phyloP scores from a whole-genome alignment of 1,140 invertebrate genomes.

The Leptinotarsa undecemlineata region DNA sequence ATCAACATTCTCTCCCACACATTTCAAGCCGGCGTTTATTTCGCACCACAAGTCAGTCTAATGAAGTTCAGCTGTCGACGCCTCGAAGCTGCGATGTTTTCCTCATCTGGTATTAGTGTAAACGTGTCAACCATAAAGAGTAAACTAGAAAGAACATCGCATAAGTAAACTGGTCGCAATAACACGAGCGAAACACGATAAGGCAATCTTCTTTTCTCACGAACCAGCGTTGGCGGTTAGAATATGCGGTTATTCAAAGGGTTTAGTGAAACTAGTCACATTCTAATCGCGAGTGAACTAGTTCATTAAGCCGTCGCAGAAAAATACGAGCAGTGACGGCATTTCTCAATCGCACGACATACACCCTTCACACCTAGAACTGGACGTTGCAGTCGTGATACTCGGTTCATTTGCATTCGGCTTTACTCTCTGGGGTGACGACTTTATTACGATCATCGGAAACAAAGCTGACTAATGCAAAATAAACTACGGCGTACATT shows the following conservation, averaged over 20 bases:
- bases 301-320: conserved; percentile 40
- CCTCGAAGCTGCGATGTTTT: conserved; percentile 17
- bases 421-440: conserved; percentile 15
- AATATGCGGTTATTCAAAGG: not conserved
- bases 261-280: conserved; percentile 12
- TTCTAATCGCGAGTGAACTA: conserved; percentile 27
- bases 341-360: conserved; percentile 37
- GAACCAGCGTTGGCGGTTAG: conserved; percentile 33
- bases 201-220: conserved; percentile 45
- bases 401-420: conserved; percentile 27
- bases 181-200: conserved; percentile 44
- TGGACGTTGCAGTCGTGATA: conserved; percentile 20
- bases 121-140: conserved; percentile 40
- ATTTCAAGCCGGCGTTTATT: not conserved
- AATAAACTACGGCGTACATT: too few species aligned
- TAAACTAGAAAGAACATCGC: conserved; percentile 41
- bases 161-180: conserved; percentile 44
- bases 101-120: conserved; percentile 19
- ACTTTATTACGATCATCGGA: not conserved
- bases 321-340: conserved; percentile 38
- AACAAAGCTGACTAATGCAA: too few species aligned
- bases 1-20: not conserved
- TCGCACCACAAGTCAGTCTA: conserved; percentile 6
- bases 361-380: conserved; percentile 35
- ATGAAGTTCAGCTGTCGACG: conserved; percentile 18